Evolutionary conservation across 1,140 invertebrate genomes (phyloP).

Genomic region (Pemphigus obesinymphae): DNA sequence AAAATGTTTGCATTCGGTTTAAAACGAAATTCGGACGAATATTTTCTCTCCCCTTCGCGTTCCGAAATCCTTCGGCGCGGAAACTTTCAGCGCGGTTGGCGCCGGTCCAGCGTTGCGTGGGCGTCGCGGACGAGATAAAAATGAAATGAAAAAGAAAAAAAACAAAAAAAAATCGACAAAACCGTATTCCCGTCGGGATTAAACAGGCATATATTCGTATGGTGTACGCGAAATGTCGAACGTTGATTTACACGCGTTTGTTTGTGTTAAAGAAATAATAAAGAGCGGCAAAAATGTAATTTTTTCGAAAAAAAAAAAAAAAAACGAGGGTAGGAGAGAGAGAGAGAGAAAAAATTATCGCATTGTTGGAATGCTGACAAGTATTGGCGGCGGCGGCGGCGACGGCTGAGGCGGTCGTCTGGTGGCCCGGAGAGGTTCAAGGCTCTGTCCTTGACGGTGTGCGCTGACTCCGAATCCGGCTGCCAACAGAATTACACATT

Average conservation of each 20-base stretch:
- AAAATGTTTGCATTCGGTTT: no score
- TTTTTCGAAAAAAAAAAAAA: not conserved
- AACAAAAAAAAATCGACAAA: no score
- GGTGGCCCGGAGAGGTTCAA: constrained; percentile 36
- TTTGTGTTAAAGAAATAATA: no score
- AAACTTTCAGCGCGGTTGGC: no score
- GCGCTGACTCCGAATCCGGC: constrained; percentile 36
- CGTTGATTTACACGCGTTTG: not conserved
- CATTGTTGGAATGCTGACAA: constrained; percentile 35
- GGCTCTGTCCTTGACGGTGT: constrained; percentile 39
- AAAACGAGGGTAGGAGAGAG: not conserved
- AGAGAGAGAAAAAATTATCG: not conserved
- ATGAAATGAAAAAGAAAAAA: not conserved
- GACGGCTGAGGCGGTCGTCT: constrained; percentile 33
- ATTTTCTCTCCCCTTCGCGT: no score
- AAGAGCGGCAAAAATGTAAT: no score
- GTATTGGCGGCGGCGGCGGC: constrained; percentile 20
- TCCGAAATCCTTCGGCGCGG: no score
- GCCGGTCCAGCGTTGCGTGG: no score
- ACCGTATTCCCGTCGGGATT: no score
- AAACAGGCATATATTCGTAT: no score
- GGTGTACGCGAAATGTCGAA: not conserved
- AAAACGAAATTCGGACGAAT: no score
- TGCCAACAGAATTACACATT: constrained; percentile 34
- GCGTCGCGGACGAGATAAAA: no score